Conservation (phyloP, 2,888 invertebrate genomes). For the Metopia argyrocephala region DNA sequence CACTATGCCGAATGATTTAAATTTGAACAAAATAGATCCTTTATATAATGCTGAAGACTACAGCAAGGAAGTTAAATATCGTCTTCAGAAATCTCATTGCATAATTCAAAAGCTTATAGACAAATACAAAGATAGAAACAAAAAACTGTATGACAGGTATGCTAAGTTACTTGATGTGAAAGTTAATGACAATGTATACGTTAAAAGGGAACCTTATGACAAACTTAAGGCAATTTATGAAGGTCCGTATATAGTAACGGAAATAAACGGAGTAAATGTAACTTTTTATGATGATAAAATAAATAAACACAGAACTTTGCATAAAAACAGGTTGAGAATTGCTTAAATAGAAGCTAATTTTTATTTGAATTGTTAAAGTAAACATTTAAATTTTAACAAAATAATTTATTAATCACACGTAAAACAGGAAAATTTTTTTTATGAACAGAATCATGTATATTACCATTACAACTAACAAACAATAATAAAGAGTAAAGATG, state of each 20-base stretch:
- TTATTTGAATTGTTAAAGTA: no score
- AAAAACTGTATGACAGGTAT: neutral
- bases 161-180: neutral
- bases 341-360: neutral
- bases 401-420: no score
- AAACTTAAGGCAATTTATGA: neutral
- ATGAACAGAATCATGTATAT: no score
- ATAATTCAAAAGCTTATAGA: neutral
- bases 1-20: neutral
- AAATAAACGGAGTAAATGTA: constrained; percentile 5
- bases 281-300: neutral
- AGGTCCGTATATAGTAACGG: neutral
- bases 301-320: no score
- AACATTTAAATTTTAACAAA: no score
- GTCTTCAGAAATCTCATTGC: neutral
- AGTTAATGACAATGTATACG: neutral
- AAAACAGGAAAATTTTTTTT: no score
- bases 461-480: no score
- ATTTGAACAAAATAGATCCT: neutral
- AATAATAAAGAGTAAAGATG: no score
- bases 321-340: neutral
- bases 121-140: neutral
- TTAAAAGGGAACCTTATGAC: constrained; percentile 1
- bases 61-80: neutral
- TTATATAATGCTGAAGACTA: neutral